Base-by-base conservation (phyloP, 1,140 invertebrate genomes). In the Nixonia krombeini region DNA sequence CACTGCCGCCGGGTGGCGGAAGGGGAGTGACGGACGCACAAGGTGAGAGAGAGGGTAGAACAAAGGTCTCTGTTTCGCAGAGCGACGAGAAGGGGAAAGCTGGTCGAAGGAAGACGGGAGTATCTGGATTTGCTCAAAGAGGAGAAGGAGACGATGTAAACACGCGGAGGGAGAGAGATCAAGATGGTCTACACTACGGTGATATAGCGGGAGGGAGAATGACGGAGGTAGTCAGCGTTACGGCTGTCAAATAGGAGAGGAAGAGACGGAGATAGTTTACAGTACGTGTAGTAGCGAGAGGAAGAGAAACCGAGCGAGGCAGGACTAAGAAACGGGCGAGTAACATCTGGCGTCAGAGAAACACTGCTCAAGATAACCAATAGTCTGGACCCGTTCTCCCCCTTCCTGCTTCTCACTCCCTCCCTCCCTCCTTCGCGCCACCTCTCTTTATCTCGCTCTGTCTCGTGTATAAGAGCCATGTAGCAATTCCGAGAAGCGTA, bases 401-500 rank as follows among this genome's bases (percentile, higher is more conserved):
- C 72, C 67, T 72, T 44, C 28, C 7, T 9, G 7, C 51, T 38
- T 17, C 37, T 38, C 31, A 12, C 6, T 9, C 28, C 42, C 49
- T 52, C 38, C 72, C 66, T 72, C 45, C 25, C 6, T 7, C 8
- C 47, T 35, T 33, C 38, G 25, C 8, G 25, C 18, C n/a, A 21
- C 17, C 42, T 8, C 25, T 37, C 15, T 42, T 9, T 6, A 12
- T 66, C 59, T 41, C 40, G 25, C 15, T 37, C 31, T 37, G 49
- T 41, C 55, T 71, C 66, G 67, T 37, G 53, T 70, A 55, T 37
- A 66, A 67, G 73, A 74, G 75, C 56, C 51, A 59, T 64, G 68
- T 6, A 18, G 7, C 70, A 76, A 72, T 82, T 84, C 82, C 74
- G 40, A 82, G 82, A 83, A 82, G 62, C 53, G 80, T 84, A 83